phyloP scores from a whole-genome alignment of 1,140 invertebrate species.

The Drosophila ohnishii region DNA sequence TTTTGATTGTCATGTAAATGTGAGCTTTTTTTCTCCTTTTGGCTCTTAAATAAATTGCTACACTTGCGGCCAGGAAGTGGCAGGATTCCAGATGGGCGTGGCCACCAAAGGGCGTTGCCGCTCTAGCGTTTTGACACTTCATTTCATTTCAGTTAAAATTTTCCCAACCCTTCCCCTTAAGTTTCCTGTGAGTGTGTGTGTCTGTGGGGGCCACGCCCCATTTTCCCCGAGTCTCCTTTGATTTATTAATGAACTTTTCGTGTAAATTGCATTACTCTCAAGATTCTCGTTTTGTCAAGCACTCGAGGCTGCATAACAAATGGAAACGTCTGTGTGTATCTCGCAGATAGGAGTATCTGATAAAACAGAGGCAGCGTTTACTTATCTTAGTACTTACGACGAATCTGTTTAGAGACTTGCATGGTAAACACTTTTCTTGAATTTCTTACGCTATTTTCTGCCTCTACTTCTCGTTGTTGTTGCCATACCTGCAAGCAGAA shows the following conservation, averaged over 20 bases:
- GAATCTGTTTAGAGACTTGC: not conserved
- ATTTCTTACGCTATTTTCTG: slow-evolving; percentile 8
- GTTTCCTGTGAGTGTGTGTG: not conserved
- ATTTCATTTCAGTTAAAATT: slow-evolving; percentile 67
- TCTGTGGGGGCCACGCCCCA: slow-evolving; percentile 8
- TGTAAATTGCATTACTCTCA: slow-evolving; percentile 24
- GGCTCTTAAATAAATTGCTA: slow-evolving; percentile 70
- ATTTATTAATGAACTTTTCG: slow-evolving; percentile 49
- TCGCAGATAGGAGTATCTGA: slow-evolving; percentile 21
- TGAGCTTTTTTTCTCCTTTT: slow-evolving; percentile 17
- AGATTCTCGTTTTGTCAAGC: slow-evolving; percentile 3
- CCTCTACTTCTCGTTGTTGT: not conserved
- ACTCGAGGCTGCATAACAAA: slow-evolving; percentile 8
- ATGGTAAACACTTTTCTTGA: slow-evolving; percentile 22
- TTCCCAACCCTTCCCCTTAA: slow-evolving; percentile 6
- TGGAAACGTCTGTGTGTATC: slow-evolving; percentile 7
- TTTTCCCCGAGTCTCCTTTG: slow-evolving; percentile 12
- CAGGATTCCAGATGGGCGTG: slow-evolving; percentile 31
- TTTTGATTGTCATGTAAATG: slow-evolving; percentile 73
- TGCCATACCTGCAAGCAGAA: slow-evolving; percentile 44
- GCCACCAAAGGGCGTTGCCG: slow-evolving; percentile 24
- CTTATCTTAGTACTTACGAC: slow-evolving; percentile 39
- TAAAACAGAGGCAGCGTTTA: slow-evolving; percentile 9
- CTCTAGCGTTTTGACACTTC: slow-evolving; percentile 69
- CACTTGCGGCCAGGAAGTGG: slow-evolving; percentile 50